A percentile compares a stretch with the other conserved stretches of the same genome.
Conservation (phyloP, 2,113 vertebrate species). For the Sisor rabdophorus region DNA sequence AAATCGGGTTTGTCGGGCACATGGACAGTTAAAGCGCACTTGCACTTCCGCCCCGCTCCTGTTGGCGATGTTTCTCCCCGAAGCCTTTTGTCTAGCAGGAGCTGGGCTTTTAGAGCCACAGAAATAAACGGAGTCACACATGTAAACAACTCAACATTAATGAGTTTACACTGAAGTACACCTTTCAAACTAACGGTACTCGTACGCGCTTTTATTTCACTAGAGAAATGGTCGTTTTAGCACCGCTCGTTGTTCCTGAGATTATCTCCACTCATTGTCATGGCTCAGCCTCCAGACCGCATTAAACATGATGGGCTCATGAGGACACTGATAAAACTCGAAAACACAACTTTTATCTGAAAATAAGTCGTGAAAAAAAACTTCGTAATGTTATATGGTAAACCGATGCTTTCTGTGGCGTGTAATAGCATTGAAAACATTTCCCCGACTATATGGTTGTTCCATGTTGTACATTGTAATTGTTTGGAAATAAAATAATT, state of each 20-base stretch:
- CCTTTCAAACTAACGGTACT: neutral
- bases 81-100: conserved; percentile 34
- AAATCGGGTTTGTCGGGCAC: too few species aligned
- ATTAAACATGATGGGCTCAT: neutral
- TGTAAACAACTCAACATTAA: neutral
- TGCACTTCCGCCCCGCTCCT: conserved; percentile 2
- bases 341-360: neutral
- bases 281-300: neutral
- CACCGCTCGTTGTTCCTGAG: neutral
- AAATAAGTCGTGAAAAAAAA: neutral
- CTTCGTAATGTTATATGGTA: neutral
- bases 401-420: neutral
- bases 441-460: neutral
- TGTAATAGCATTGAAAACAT: neutral
- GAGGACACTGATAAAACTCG: neutral
- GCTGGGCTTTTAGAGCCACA: conserved; percentile 14
- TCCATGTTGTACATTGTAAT: too few species aligned
- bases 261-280: conserved; percentile 13
- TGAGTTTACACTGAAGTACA: neutral
- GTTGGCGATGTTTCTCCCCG: conserved; percentile 9
- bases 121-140: neutral
- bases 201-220: neutral
- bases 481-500: neutral
- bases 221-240: neutral
- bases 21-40: neutral